Evolutionary conservation across 2,797 vertebrate genomes (phyloP).

Genomic region (Tenualosa thibaudeaui): DNA sequence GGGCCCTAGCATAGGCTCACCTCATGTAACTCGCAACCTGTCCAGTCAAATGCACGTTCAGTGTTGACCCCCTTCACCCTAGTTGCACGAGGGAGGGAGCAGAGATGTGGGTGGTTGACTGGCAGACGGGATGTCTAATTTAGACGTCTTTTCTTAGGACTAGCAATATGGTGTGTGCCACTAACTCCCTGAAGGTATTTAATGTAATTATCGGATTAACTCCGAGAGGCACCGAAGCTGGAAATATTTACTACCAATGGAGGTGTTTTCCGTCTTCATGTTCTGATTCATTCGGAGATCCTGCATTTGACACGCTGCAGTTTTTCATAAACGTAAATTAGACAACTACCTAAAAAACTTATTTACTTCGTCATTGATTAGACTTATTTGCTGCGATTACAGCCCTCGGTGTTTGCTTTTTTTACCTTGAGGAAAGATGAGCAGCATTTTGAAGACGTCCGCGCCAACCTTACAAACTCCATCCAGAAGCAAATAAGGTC

Average conservation of each 20-base stretch:
- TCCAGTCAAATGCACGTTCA: background rate
- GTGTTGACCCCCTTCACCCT: constrained; percentile 12
- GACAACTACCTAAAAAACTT: too few species aligned
- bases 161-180: constrained; percentile 67
- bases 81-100: constrained; percentile 42
- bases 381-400: background rate
- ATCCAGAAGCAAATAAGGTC: background rate
- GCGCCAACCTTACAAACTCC: background rate
- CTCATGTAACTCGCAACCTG: background rate
- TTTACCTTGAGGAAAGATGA: background rate
- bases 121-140: constrained; percentile 65
- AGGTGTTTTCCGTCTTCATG: constrained; percentile 41
- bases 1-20: background rate
- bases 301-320: constrained; percentile 10
- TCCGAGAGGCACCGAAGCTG: constrained; percentile 56
- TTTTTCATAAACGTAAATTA: background rate
- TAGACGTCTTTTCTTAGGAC: constrained; percentile 72
- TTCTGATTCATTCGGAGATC: constrained; percentile 35
- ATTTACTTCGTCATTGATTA: background rate
- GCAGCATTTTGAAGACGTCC: background rate
- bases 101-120: constrained; percentile 35
- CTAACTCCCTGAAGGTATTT: constrained; percentile 74
- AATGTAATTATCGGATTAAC: constrained; percentile 80
- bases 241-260: constrained; percentile 55
- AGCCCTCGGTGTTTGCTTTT: background rate